Evolutionary conservation across 2,888 invertebrate genomes (phyloP).

Genomic region (Lathronympha strigana): DNA sequence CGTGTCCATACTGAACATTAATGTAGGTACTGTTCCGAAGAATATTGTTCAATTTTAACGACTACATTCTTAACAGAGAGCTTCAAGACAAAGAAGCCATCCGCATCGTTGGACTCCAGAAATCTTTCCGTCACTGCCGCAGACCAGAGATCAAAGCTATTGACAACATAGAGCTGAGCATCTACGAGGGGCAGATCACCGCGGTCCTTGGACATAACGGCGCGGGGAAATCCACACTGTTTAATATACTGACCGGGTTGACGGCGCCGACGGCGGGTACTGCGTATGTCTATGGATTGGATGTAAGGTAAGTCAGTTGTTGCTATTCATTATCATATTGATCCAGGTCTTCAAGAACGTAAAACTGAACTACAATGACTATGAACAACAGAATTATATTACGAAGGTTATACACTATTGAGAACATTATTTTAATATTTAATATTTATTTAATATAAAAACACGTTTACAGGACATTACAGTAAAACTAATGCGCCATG

Average conservation of each 20-base stretch:
- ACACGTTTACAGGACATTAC: no score
- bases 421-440: no score
- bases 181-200: slow-evolving; percentile 94
- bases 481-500: no score
- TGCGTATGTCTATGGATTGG: slow-evolving; percentile 89
- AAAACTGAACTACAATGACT: no score
- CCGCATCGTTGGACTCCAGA: slow-evolving; percentile 88
- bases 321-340: background rate
- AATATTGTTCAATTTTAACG: background rate
- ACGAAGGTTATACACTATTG: no score
- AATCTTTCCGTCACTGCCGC: slow-evolving; percentile 88
- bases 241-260: slow-evolving; percentile 93
- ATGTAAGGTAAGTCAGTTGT: slow-evolving; percentile 84
- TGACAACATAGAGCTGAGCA: slow-evolving; percentile 90
- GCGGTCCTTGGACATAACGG: slow-evolving; percentile 94
- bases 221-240: slow-evolving; percentile 93
- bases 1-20: background rate
- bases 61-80: slow-evolving; percentile 70
- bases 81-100: slow-evolving; percentile 90
- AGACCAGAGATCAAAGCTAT: slow-evolving; percentile 89
- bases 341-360: no score
- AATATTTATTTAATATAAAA: no score
- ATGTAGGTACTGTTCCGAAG: background rate
- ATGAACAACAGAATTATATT: no score
- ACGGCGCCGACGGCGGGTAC: slow-evolving; percentile 89